Evolutionary conservation across 2,797 vertebrate species (phyloP).

Genomic region (Paramormyrops hopkinsi): DNA sequence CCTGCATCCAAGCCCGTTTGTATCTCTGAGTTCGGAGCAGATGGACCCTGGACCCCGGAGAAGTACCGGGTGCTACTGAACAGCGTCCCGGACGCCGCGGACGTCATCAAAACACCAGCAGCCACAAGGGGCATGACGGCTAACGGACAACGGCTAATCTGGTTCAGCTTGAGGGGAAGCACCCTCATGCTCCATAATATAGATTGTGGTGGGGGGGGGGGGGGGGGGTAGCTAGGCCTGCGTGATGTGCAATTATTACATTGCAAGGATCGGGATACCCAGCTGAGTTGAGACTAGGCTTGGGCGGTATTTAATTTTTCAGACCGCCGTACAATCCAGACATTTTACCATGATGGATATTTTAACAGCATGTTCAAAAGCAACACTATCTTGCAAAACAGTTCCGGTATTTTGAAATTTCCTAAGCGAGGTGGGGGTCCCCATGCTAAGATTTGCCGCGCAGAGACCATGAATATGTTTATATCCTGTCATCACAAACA

Average conservation of each 20-base stretch:
- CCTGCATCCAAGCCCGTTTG: conserved; percentile 41
- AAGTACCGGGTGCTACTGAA: not conserved
- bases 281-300: not conserved
- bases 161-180: not conserved
- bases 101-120: not conserved
- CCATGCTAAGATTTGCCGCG: not conserved
- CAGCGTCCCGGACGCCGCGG: not conserved
- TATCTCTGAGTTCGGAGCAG: conserved; percentile 42
- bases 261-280: not conserved
- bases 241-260: not conserved
- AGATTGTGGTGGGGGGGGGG: too few species aligned
- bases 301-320: not conserved
- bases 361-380: not conserved
- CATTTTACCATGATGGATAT: not conserved
- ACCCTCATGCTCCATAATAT: not conserved
- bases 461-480: not conserved
- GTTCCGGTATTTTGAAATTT: not conserved
- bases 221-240: too few species aligned
- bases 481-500: not conserved
- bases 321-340: not conserved
- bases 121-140: not conserved
- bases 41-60: not conserved
- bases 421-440: not conserved
- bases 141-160: not conserved
- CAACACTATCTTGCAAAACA: not conserved